Evolutionary conservation across 2,797 vertebrate genomes (phyloP), one percentile per base, ranked within the genome.

Genomic region (Sylvia borin): DNA sequence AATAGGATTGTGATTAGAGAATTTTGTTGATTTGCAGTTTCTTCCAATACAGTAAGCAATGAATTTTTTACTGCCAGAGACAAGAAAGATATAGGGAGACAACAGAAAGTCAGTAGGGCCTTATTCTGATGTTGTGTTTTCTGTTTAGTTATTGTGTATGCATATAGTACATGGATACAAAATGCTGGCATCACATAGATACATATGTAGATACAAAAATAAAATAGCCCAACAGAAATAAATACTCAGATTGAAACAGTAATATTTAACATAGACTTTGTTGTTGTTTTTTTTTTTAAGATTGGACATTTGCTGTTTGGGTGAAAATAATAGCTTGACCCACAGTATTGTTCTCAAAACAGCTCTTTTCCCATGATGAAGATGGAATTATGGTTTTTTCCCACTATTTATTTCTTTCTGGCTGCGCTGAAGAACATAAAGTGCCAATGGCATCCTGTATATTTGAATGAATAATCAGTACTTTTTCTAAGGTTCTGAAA

Each of bases 1-100:
- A 96, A 91, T 93, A 83, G 82, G 32, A 76, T 85, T 80, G 54
- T 76, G 64, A 93, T 92, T 93, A 84, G 50, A 84, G 48, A 95
- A 68, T 85, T 96, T 96, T 77, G 77, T 88, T 90, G 81, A 53
- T 65, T 93, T 90, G 66, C 38, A 84, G 54, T 95, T 95, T 94
- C 83, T 92, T 96, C 60, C 58, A 89, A 2, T 93, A 68, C n/a
- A 32, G 61, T 70, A 27, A 85, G 67, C 50, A 95, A 43, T 62
- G 13, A 73, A 25, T 50, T 53, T 89, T 95, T 81, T 73, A 53
- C 50, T 90, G 60, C 51, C 61, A 61, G 70, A 62, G 43, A 91
- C 24, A 83, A 50, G 36, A 67, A 83, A 73, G 43, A 10, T 82
- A 11, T 24, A 36, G 18, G 13, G 66, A 91, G 19, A 42, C 22